Percentiles rank a stretch among this genome's conserved stretches.
phyloP scores from a whole-genome alignment of 2,888 invertebrate species.

The Conchocele bisecta region DNA sequence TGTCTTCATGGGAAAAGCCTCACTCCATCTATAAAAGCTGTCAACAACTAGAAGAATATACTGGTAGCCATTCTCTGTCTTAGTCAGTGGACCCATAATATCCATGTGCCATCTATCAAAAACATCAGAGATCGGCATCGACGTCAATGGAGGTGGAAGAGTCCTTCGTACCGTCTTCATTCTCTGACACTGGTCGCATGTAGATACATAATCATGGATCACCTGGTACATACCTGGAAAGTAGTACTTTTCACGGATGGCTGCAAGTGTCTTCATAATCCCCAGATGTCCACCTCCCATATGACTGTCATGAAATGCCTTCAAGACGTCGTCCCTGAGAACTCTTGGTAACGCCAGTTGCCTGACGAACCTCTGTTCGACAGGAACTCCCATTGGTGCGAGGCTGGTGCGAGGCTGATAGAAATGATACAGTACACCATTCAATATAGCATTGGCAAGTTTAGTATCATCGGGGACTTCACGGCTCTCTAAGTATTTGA shows the following conservation, averaged over 20 bases:
- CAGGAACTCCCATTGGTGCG: background rate
- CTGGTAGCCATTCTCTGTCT: constrained; percentile 10
- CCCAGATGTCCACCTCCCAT: constrained; percentile 42
- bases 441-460: background rate
- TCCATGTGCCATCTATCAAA: constrained; percentile 26
- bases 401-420: constrained; percentile 18
- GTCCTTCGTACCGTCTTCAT: constrained; percentile 21
- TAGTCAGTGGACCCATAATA: constrained; percentile 20
- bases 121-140: background rate
- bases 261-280: constrained; percentile 11
- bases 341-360: constrained; percentile 38
- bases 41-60: constrained; percentile 43
- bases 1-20: constrained; percentile 53
- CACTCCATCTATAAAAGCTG: constrained; percentile 47
- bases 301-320: constrained; percentile 29
- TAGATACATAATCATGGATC: constrained; percentile 28
- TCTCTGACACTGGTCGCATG: constrained; percentile 42
- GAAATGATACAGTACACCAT: constrained; percentile 15
- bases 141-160: constrained; percentile 23
- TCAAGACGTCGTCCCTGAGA: constrained; percentile 13
- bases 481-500: constrained; percentile 3
- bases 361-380: constrained; percentile 18
- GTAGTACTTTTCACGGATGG: constrained; percentile 32
- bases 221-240: constrained; percentile 37
- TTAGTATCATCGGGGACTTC: constrained; percentile 15